Base-by-base conservation (phyloP, 2,113 vertebrate species). In the Pterophyllum scalare region DNA sequence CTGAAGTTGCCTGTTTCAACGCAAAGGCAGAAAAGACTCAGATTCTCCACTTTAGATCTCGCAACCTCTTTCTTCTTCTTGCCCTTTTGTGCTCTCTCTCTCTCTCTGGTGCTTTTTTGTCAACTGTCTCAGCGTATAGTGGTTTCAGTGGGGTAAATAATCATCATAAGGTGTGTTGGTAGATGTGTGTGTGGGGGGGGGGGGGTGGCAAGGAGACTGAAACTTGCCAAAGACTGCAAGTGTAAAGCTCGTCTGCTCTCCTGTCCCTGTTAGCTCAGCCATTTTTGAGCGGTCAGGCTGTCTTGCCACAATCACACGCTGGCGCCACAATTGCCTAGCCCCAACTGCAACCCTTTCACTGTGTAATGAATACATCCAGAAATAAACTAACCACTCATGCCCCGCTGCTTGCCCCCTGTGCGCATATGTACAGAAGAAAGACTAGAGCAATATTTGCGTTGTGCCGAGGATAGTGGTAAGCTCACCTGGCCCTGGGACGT, bases 281-380 rank as follows among this genome's bases (percentile, higher is more conserved):
- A 94, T 97, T 97, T 98, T 96, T 92, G 91, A 83, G 96, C 94
- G 97, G 98, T 97, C 96, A 97, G 96, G 91, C 95, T 4, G 96
- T 98, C 98, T 98, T 98, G 94, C 98, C 97, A 97, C 97, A 98
- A 98, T 98, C 97, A 96, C 94, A 97, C 19, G 62, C 96, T 98
- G 97, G 97, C 95, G 95, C 96, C 98, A 97, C 96, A 95, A 96
- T 95, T 89, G 92, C 88, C 87, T 81, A 93, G 96, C 90, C 95
- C 96, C 96, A 96, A 97, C 96, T 96, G 94, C 95, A 95, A 93
- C 87, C 87, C 94, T 97, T 96, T 96, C 91, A 95, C 96, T 96
- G 96, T 92, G 94, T 97, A 98, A 98, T 98, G 97, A 98, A 97
- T 96, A 96, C 91, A 90, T 97, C 95, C 96, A 85, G 97, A 98